Percentiles rank a stretch among this genome's conserved stretches.
These are phyloP conservation scores for Acleris sparsana DNA, from an alignment of 2,888 invertebrate species.

Conservation along the genomic window DNA sequence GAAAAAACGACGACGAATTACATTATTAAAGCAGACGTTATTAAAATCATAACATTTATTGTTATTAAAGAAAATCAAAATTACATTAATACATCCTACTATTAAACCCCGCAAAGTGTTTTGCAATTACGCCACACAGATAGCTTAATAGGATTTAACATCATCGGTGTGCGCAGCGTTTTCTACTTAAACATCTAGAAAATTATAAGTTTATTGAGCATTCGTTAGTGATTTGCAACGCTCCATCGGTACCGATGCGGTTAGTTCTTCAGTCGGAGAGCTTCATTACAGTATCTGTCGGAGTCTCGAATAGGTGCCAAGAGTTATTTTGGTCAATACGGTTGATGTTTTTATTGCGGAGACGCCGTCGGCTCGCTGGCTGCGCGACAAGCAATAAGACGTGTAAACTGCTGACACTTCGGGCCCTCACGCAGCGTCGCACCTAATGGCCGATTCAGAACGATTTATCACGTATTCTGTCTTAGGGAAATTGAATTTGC, in stretches of 20 bases:
- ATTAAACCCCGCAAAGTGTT: neutral
- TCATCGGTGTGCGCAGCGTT: neutral
- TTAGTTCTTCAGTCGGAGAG: constrained; percentile 41
- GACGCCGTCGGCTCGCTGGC: constrained; percentile 62
- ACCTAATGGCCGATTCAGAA: constrained; percentile 74
- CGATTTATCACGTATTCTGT: constrained; percentile 78
- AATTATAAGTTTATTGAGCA: neutral
- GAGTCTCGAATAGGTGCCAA: constrained; percentile 76
- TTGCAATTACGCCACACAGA: neutral
- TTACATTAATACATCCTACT: neutral
- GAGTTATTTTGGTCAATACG: constrained; percentile 82
- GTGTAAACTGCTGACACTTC: constrained; percentile 70
- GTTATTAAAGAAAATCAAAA: neutral
- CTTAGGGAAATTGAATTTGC: constrained; percentile 74
- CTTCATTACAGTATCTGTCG: constrained; percentile 72
- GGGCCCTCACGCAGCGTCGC: constrained; percentile 72
- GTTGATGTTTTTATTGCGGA: constrained; percentile 83
- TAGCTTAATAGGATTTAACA: constrained; percentile 2
- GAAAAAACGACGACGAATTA: no score
- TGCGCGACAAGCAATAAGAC: constrained; percentile 75
- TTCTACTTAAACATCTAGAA: neutral
- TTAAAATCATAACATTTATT: neutral
- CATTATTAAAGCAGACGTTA: neutral
- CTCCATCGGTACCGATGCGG: constrained; percentile 27
- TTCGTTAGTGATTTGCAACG: constrained; percentile 4